Base-by-base conservation (phyloP, 2,797 vertebrate genomes). In the Buphagus erythrorhynchus region DNA sequence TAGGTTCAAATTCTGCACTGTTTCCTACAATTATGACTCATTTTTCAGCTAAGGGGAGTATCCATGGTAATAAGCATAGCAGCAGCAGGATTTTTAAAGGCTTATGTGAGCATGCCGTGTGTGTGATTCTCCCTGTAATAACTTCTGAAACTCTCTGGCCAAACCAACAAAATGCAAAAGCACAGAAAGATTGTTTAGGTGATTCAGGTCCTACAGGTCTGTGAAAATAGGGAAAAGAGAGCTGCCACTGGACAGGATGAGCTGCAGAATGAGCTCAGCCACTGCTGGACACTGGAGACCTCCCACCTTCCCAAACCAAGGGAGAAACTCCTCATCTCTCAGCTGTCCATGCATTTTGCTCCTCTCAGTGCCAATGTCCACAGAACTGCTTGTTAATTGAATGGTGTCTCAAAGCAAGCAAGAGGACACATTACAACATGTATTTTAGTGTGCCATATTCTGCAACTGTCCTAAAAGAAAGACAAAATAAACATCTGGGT, bases 1-100 rank as follows among this genome's bases (percentile, higher is more conserved):
- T 93, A 86, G 58, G 89, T 92, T 92, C 89, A 88, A 95, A 90
- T 92, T 92, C 94, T 92, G 78, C 51, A 58, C 86, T 96, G 89
- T 93, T 93, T 96, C 91, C 91, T 79, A 71, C 74, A 94, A 89
- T 93, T 94, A 92, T 83, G 95, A 91, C 87, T 96, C 65, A 80
- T 91, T 96, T 96, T 93, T 95, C 91, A 93, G 95, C 76, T 88
- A 93, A 94, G 46, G 78, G 86, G 88, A 88, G 94, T 93, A 91
- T 68, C 85, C 81, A 69, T 55, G 89, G 78, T 88, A 86, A 93
- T 96, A 77, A 83, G 69, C 75, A 48, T 77, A 74, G 72, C 78
- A 91, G 90, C 42, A 96, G 91, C 57, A 88, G 67, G 87, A 67
- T 91, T 95, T 95, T 95, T 94, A 80, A 86, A 90, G 76, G 87